Conservation (phyloP, 92 coral and sea anemone genomes). For the Montipora capitata region DNA sequence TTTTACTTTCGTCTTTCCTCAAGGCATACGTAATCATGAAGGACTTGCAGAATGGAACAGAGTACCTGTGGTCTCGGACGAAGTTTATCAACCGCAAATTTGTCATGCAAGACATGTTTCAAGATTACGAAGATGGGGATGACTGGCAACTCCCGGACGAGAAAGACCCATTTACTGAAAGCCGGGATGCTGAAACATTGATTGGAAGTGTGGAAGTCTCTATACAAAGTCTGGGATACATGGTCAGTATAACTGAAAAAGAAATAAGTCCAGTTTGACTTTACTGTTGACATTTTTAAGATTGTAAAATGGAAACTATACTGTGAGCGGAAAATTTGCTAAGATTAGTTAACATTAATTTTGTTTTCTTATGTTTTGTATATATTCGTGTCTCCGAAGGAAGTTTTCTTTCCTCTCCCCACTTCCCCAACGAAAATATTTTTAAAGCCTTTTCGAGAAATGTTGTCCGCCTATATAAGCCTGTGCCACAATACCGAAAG, state of each 20-base stretch:
- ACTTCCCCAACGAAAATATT: too few species aligned
- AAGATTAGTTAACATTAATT: too few species aligned
- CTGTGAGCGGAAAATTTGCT: too few species aligned
- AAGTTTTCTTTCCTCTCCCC: too few species aligned
- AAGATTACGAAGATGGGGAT: slow-evolving; percentile 92
- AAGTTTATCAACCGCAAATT: slow-evolving; percentile 93
- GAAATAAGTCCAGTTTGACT: too few species aligned
- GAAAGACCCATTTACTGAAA: slow-evolving; percentile 95
- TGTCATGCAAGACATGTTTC: slow-evolving; percentile 96
- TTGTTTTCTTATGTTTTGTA: too few species aligned
- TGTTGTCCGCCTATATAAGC: too few species aligned
- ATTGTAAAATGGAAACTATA: too few species aligned
- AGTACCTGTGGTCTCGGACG: slow-evolving; percentile 91
- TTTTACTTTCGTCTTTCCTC: neutral
- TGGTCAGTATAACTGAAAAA: slow-evolving; percentile 68
- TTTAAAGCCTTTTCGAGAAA: too few species aligned
- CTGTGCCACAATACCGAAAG: too few species aligned
- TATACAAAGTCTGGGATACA: slow-evolving; percentile 94
- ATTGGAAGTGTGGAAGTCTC: slow-evolving; percentile 97
- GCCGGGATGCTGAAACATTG: slow-evolving; percentile 84
- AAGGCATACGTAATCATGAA: slow-evolving; percentile 93
- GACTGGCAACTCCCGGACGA: slow-evolving; percentile 97
- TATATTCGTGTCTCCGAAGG: too few species aligned
- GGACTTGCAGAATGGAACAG: slow-evolving; percentile 88
- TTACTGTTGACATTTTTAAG: too few species aligned